Evolutionary conservation across 2,113 vertebrate genomes (phyloP).

Genomic region (Ornithorhynchus anatinus): DNA sequence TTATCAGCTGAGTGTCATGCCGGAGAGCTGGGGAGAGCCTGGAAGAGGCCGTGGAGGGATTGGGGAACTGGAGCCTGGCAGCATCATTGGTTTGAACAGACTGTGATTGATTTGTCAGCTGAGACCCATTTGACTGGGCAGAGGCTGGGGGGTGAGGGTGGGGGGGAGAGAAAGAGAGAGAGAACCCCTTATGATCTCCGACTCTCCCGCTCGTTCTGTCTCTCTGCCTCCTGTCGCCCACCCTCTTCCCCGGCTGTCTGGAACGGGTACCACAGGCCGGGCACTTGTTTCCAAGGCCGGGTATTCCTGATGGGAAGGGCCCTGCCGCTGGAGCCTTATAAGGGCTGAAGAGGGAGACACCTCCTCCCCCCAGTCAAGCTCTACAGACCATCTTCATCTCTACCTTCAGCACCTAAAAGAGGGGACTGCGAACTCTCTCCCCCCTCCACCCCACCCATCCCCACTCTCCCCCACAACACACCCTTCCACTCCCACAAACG

Average conservation of each 20-base stretch:
- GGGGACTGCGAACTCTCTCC: background rate
- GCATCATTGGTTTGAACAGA: slow-evolving; percentile 66
- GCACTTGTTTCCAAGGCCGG: slow-evolving; percentile 30
- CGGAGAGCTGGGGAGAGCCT: slow-evolving; percentile 42
- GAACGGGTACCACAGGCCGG: slow-evolving; percentile 62
- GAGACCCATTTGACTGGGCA: slow-evolving; percentile 61
- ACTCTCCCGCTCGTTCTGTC: slow-evolving; percentile 44
- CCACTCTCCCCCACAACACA: background rate
- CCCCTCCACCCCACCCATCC: background rate
- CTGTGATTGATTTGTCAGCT: slow-evolving; percentile 74
- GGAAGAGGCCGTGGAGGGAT: slow-evolving; percentile 55
- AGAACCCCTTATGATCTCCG: slow-evolving; percentile 54
- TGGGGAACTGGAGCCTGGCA: slow-evolving; percentile 58
- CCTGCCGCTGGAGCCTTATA: slow-evolving; percentile 47
- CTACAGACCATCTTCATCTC: background rate
- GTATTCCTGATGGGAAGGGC: slow-evolving; percentile 48
- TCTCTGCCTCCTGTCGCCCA: slow-evolving; percentile 29
- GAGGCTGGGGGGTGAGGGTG: no score
- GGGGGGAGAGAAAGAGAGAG: background rate
- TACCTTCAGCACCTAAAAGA: background rate
- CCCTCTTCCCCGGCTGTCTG: slow-evolving; percentile 23
- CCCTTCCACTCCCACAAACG: background rate
- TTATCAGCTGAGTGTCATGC: slow-evolving; percentile 63
- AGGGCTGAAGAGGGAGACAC: slow-evolving; percentile 49
- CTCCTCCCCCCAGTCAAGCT: background rate